phyloP scores from a whole-genome alignment of 2,113 vertebrate species.

The Hydrolagus affinis region DNA sequence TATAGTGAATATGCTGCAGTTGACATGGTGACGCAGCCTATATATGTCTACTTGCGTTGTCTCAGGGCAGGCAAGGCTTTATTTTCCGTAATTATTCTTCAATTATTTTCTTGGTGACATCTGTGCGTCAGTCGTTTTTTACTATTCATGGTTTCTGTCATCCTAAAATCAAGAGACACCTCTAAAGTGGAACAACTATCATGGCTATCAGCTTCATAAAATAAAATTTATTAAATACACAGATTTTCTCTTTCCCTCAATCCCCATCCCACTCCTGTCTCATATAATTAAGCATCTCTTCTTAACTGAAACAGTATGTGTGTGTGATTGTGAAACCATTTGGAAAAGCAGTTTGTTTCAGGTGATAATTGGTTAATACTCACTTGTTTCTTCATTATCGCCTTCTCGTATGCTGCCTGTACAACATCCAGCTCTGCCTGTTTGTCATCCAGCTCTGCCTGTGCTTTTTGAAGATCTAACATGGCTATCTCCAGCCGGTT shows the following conservation, averaged over 20 bases:
- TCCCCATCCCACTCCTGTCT: neutral
- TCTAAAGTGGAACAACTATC: neutral
- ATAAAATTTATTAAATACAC: too few relatives aligned
- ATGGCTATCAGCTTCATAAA: too few relatives aligned
- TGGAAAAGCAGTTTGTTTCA: neutral
- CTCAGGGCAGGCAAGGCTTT: neutral
- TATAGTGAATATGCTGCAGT: neutral
- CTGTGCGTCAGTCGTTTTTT: neutral
- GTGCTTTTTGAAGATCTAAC: conserved; percentile 67
- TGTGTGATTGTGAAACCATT: neutral
- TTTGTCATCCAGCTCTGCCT: conserved; percentile 69
- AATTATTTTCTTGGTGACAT: neutral
- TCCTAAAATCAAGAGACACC: neutral
- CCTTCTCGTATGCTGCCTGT: conserved; percentile 67
- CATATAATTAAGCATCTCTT: neutral
- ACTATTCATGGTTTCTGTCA: neutral
- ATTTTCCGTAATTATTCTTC: neutral
- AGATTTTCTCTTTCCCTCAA: neutral
- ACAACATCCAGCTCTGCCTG: conserved; percentile 70
- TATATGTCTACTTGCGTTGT: neutral
- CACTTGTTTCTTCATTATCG: conserved; percentile 73
- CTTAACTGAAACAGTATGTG: neutral
- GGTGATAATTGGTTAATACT: neutral
- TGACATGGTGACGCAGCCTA: neutral
- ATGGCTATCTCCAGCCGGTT: conserved; percentile 62